A percentile compares a stretch with the other conserved stretches of the same genome.
These are phyloP conservation scores for Peromyscus aztecus DNA, from an alignment of 2,797 vertebrate species.

Conservation along the genomic window DNA sequence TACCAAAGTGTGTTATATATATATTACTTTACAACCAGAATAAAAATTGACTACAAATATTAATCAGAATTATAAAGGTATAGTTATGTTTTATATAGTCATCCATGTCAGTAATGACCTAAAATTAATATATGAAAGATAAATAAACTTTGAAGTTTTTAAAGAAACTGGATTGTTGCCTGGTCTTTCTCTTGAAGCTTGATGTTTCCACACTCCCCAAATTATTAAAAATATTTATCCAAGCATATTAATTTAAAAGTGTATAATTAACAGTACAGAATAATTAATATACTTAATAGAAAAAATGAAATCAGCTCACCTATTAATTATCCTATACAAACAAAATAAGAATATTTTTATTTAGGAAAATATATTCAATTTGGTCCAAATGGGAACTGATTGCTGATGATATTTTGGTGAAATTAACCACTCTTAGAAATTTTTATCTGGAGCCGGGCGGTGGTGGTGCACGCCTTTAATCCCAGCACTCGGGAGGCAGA, in stretches of 20 bases:
- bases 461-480: too few relatives aligned
- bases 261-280: neutral
- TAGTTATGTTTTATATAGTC: accelerated
- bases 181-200: neutral
- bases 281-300: neutral
- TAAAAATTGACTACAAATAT: neutral
- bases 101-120: neutral
- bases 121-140: neutral
- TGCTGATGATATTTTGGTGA: neutral
- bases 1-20: neutral
- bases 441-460: too few relatives aligned
- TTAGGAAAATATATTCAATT: neutral
- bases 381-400: neutral
- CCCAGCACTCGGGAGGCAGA: too few relatives aligned
- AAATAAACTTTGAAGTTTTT: neutral
- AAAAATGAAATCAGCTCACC: neutral
- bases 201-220: neutral
- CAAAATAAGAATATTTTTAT: neutral
- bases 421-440: neutral
- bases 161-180: conserved; percentile 1
- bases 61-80: neutral
- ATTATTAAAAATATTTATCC: too few relatives aligned
- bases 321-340: neutral
- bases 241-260: neutral
- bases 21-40: neutral